Conservation (phyloP, 2,888 invertebrate genomes). For the Rhabditoides inermis region DNA sequence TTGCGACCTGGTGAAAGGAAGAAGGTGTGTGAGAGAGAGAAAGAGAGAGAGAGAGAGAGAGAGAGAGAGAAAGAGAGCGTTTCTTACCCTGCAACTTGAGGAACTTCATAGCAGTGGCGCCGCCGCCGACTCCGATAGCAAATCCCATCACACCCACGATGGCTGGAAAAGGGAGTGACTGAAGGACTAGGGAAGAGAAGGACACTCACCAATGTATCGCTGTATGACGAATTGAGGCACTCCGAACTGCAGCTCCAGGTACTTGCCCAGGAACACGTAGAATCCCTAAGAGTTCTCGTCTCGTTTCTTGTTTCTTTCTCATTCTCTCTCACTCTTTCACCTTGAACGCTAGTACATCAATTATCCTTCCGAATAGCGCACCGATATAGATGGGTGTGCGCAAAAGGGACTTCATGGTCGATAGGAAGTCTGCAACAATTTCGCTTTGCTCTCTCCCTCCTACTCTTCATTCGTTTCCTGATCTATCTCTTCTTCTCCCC, state of each 20-base stretch:
- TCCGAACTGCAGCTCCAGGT: conserved; percentile 51
- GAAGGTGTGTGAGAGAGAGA: neutral
- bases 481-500: too few species aligned
- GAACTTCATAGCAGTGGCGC: conserved; percentile 32
- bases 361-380: conserved; percentile 45
- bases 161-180: conserved; percentile 12
- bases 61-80: conserved; percentile 9
- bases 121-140: conserved; percentile 34
- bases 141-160: conserved; percentile 39
- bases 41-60: neutral
- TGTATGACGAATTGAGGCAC: conserved; percentile 49
- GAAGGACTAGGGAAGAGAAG: neutral
- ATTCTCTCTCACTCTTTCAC: conserved; percentile 6
- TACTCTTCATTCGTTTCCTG: too few species aligned
- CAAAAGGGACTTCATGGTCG: conserved; percentile 33
- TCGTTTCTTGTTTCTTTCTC: neutral
- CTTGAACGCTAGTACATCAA: conserved; percentile 52
- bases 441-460: too few species aligned
- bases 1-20: conserved; percentile 27
- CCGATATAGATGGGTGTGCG: conserved; percentile 44
- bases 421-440: conserved; percentile 16
- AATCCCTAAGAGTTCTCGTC: conserved; percentile 26
- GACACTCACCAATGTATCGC: conserved; percentile 35
- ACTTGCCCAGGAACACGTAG: conserved; percentile 51
- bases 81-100: conserved; percentile 32